Base-by-base conservation (phyloP, 2,888 invertebrate species). In the Exephanes ischioxanthus region DNA sequence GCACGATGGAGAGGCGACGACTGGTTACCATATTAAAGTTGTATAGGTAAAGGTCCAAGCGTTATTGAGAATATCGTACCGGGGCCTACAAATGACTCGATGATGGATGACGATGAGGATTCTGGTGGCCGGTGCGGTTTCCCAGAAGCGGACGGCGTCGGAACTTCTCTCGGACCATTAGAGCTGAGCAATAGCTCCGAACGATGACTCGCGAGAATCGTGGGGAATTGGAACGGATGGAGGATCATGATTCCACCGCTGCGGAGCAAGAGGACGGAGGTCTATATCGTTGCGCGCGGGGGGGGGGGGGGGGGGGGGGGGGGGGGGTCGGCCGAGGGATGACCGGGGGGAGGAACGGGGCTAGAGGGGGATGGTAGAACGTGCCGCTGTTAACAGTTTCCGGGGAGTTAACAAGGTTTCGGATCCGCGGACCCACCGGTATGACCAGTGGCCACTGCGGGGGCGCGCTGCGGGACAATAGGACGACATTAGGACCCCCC, bases 361-460 rank as follows among this genome's bases (percentile, higher is more conserved):
- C 22, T 16, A 4, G 53, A 6, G 37, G 55, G 48, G 67, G 78
- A 16, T 71, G 88, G 89, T 90, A 89, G 90, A 90, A 90, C 92
- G 91, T 89, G 89, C 89, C 90, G 89, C 90, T 90, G 91, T 92
- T 92, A 93, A 93, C 93, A 91, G 93, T 93, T 93, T 93, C 92
- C 93, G 91, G 91, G 86, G 90, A 91, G 93, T 92, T 93, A 93
- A 93, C 93, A 90, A 92, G 92, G 91, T 92, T 93, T 92, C 88
- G 89, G 88, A 91, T 90, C 88, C 89, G 89, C 87, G 88, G 90
- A 30, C 51, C 71, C 66, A 53, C 41, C 75, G 16, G 72, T 58
- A 53, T 73, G 68, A 68, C 61, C 80, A 80, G 77, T 80, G 83
- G 77, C 83, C 86, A 88, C 86, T 89, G 89, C 81, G 86, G 85